Evolutionary conservation across 2,888 invertebrate genomes (phyloP).

Genomic region (Heliconius hortense): DNA sequence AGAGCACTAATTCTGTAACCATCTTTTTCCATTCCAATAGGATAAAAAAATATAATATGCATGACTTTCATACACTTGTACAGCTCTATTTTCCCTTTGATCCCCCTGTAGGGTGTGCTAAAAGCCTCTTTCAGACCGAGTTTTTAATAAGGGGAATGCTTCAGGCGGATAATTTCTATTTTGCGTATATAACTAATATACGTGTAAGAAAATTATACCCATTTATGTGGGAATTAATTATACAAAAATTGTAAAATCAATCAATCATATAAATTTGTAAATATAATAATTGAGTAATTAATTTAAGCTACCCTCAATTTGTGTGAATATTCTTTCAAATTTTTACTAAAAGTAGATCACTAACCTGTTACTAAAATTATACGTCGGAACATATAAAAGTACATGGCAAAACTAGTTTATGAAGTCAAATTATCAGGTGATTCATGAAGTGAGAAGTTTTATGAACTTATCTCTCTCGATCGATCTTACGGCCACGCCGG

Average conservation of each 20-base stretch:
- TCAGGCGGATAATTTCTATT: conserved; percentile 20
- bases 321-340: neutral
- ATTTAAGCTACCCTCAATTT: conserved; percentile 1
- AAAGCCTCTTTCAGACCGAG: conserved; percentile 33
- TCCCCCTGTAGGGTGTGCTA: conserved; percentile 35
- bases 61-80: conserved; percentile 24
- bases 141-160: conserved; percentile 36
- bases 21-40: conserved; percentile 35
- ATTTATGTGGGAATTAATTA: neutral
- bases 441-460: conserved; percentile 30
- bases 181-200: neutral
- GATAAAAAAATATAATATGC: conserved; percentile 31
- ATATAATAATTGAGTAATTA: neutral
- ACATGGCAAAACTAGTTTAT: neutral
- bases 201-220: neutral
- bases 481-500: conserved; percentile 57
- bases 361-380: neutral
- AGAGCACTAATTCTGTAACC: conserved; percentile 7
- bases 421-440: conserved; percentile 17
- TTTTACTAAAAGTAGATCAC: neutral
- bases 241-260: too few relatives aligned
- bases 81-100: conserved; percentile 35
- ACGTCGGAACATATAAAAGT: neutral
- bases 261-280: neutral
- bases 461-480: conserved; percentile 50